phyloP scores from a whole-genome alignment of 2,113 vertebrate species.

The Galemys pyrenaicus region DNA sequence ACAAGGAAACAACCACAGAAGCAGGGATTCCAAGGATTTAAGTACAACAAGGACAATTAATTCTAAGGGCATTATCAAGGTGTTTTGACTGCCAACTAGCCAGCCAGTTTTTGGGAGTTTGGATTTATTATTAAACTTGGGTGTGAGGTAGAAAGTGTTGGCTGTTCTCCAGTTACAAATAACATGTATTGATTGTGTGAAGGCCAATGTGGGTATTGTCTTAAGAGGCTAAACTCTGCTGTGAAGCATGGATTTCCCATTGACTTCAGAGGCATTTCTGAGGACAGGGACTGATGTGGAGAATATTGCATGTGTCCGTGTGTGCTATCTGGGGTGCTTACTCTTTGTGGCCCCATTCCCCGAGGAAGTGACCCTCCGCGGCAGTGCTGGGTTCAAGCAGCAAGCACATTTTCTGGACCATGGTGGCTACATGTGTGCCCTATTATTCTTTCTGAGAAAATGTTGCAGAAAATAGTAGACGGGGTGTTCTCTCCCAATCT shows the following conservation, averaged over 20 bases:
- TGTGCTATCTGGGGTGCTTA: not conserved
- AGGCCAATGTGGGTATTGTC: constrained; percentile 12
- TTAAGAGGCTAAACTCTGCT: constrained; percentile 45
- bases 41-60: not conserved
- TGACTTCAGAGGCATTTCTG: constrained; percentile 66
- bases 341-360: not conserved
- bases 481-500: not conserved
- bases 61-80: not conserved
- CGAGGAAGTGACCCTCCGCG: not conserved
- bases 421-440: not conserved
- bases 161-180: constrained; percentile 16
- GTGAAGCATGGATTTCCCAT: constrained; percentile 45
- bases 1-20: not conserved
- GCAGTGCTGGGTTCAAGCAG: not conserved
- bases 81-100: not conserved
- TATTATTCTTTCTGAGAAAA: not conserved
- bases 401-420: not conserved
- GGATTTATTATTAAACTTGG: not conserved
- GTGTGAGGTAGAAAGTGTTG: constrained; percentile 27
- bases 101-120: not conserved
- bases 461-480: not conserved
- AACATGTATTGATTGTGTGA: not conserved
- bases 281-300: not conserved
- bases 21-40: not conserved
- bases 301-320: not conserved